Conservation (phyloP, 2,113 vertebrate species). For the Glaucidium brasilianum region DNA sequence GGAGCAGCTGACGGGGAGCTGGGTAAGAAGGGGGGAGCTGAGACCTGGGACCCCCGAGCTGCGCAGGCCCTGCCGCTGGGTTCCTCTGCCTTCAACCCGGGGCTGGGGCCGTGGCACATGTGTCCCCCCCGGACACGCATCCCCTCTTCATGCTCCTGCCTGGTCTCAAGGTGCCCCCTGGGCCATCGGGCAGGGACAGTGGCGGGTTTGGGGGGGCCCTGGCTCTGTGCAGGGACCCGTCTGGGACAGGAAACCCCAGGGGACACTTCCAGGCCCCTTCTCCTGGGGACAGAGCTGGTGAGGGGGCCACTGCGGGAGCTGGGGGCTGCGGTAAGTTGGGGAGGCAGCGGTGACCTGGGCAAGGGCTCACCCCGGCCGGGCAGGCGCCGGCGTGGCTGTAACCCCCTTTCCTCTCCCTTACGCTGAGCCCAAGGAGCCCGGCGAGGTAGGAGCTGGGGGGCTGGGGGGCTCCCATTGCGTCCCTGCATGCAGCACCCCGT, state of each 20-base stretch:
- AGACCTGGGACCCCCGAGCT: background rate
- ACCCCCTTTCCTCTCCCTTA: conserved; percentile 32
- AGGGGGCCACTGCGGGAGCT: accelerated
- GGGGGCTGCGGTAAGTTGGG: background rate
- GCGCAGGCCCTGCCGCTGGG: accelerated
- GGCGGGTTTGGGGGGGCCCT: background rate
- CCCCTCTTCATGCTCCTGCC: background rate
- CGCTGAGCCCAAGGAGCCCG: conserved; percentile 29
- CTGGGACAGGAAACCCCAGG: background rate
- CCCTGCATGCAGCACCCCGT: background rate
- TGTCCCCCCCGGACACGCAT: background rate
- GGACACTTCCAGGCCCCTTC: accelerated
- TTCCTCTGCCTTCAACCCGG: background rate
- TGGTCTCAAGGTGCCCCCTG: background rate
- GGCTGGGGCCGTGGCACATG: accelerated
- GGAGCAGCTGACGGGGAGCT: background rate
- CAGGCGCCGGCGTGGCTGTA: accelerated
- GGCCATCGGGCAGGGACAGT: background rate
- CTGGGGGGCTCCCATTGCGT: accelerated
- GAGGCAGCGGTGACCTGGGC: background rate
- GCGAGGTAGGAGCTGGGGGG: conserved; percentile 37
- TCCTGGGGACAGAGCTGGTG: accelerated
- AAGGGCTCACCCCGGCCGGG: accelerated
- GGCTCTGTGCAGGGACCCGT: background rate
- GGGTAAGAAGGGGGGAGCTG: conserved; percentile 17